phyloP scores from a whole-genome alignment of 2,113 vertebrate genomes.

The Burhinus oedicnemus region DNA sequence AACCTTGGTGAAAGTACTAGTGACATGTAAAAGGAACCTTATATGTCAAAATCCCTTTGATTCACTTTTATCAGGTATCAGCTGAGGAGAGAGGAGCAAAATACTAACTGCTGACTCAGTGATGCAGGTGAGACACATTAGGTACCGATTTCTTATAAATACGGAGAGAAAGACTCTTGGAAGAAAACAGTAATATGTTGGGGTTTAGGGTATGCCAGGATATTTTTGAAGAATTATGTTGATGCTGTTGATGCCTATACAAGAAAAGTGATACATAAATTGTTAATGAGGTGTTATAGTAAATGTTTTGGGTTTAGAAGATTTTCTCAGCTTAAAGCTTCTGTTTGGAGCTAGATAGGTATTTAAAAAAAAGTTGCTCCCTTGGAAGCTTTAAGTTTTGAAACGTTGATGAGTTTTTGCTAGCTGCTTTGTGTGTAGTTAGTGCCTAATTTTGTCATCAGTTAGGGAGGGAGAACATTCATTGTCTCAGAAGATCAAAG shows the following conservation, averaged over 20 bases:
- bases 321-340: not conserved
- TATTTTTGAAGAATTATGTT: not conserved
- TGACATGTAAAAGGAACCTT: not conserved
- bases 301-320: not conserved
- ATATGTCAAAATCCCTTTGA: not conserved
- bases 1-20: not conserved
- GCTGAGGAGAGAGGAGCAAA: not conserved
- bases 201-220: not conserved
- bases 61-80: not conserved
- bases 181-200: not conserved
- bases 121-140: not conserved
- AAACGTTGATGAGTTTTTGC: not conserved
- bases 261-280: not conserved
- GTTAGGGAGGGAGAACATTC: not conserved
- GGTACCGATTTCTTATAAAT: not conserved
- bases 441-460: not conserved
- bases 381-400: not conserved
- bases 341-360: not conserved
- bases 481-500: not conserved
- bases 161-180: accelerated
- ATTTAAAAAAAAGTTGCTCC: not conserved
- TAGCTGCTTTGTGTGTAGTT: not conserved
- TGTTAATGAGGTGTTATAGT: not conserved
- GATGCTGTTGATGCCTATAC: too few species aligned
- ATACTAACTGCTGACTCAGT: not conserved